phyloP scores from a whole-genome alignment of 2,888 invertebrate genomes.

The Drosophila subquinaria region DNA sequence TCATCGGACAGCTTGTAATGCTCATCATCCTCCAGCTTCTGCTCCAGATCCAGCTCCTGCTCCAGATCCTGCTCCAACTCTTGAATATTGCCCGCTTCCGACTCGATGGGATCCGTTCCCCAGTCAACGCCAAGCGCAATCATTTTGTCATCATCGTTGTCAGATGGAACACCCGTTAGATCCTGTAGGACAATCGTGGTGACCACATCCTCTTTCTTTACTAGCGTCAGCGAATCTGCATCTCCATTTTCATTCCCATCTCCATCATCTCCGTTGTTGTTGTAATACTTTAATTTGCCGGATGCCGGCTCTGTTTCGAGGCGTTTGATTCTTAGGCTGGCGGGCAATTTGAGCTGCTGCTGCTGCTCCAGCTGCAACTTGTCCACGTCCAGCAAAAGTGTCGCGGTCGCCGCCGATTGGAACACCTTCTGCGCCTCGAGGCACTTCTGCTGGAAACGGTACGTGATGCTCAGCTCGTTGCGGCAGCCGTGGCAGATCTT shows the following conservation, averaged over 20 bases:
- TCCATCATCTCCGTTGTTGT: not conserved
- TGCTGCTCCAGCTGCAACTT: constrained; percentile 55
- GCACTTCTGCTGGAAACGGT: constrained; percentile 83
- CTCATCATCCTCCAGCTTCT: constrained; percentile 35
- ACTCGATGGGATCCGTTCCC: constrained; percentile 23
- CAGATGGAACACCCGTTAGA: constrained; percentile 20
- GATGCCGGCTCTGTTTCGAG: constrained; percentile 43
- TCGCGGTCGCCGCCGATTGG: constrained; percentile 52
- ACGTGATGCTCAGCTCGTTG: constrained; percentile 81
- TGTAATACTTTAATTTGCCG: constrained; percentile 37
- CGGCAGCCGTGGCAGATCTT: constrained; percentile 83
- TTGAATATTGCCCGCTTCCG: constrained; percentile 1
- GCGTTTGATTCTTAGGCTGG: constrained; percentile 74
- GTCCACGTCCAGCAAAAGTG: constrained; percentile 48
- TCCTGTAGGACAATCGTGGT: constrained; percentile 38
- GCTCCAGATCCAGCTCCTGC: constrained; percentile 26
- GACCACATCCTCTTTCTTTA: constrained; percentile 15
- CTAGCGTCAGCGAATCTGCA: constrained; percentile 12
- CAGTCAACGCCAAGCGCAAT: constrained; percentile 46
- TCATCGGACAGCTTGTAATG: constrained; percentile 33
- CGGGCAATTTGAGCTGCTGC: constrained; percentile 73
- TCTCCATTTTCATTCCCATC: not conserved
- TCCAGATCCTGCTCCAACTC: constrained; percentile 30
- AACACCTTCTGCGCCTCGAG: constrained; percentile 83
- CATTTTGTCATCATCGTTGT: constrained; percentile 42